Percentiles rank a stretch among this genome's conserved stretches.
phyloP scores from a whole-genome alignment of 1,140 invertebrate species.

The Saccostrea glomerata region DNA sequence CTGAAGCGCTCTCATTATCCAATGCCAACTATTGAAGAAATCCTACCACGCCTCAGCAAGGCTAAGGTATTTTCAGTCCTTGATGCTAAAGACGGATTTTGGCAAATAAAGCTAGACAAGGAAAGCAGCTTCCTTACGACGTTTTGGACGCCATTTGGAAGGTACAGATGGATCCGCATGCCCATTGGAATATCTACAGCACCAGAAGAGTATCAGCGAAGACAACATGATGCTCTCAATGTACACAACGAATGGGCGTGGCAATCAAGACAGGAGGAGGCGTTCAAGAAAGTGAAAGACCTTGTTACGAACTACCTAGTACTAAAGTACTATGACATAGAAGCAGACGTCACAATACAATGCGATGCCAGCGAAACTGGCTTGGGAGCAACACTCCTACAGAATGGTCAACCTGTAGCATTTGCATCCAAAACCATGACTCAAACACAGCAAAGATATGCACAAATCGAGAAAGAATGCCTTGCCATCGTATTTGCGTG shows the following conservation, averaged over 20 bases:
- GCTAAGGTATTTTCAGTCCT: conserved; percentile 79
- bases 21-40: conserved; percentile 54
- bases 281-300: no score
- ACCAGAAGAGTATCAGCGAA: conserved; percentile 55
- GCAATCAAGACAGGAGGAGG: no score
- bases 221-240: conserved; percentile 52
- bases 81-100: conserved; percentile 80
- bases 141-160: conserved; percentile 56
- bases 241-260: no score
- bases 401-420: no score
- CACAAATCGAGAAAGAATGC: no score
- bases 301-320: no score
- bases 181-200: conserved; percentile 56
- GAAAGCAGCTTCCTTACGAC: conserved; percentile 57
- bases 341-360: conserved; percentile 53
- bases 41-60: conserved; percentile 56
- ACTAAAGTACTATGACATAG: no score
- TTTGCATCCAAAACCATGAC: no score
- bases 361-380: conserved; percentile 65
- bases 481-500: no score
- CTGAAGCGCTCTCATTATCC: conserved; percentile 55
- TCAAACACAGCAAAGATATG: no score
- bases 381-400: no score
- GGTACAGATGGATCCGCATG: conserved; percentile 55
- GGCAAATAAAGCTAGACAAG: conserved; percentile 56